Conservation (phyloP, 2,888 invertebrate genomes). For the Seladonia tumulorum region DNA sequence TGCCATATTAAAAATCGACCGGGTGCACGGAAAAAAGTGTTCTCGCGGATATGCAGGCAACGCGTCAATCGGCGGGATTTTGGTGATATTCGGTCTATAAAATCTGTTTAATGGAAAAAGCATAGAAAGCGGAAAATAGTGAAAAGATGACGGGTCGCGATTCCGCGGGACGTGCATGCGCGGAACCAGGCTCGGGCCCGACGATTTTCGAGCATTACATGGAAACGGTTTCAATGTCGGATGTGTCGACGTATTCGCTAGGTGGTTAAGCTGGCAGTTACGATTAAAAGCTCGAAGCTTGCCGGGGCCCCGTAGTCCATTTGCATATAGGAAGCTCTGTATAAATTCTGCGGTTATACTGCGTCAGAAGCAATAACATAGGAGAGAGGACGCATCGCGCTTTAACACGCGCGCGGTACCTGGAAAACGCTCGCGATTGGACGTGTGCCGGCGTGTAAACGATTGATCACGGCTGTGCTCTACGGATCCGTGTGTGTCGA, state of each 20-base stretch:
- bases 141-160: not conserved
- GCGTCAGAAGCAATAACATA: constrained; percentile 57
- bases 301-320: constrained; percentile 43
- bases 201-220: constrained; percentile 67
- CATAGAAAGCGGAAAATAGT: not conserved
- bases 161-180: constrained; percentile 41
- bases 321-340: constrained; percentile 55
- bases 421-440: constrained; percentile 36
- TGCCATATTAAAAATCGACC: not conserved
- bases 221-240: constrained; percentile 70
- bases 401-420: constrained; percentile 19
- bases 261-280: constrained; percentile 64
- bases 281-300: constrained; percentile 69
- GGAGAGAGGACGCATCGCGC: constrained; percentile 15
- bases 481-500: not conserved
- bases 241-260: constrained; percentile 63
- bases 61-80: not conserved
- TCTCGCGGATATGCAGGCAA: not conserved
- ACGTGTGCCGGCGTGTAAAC: constrained; percentile 21
- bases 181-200: constrained; percentile 26
- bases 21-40: not conserved
- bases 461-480: constrained; percentile 38
- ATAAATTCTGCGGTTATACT: constrained; percentile 56
- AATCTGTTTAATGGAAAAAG: not conserved
- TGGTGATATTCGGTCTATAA: not conserved